Evolutionary conservation across 2,113 vertebrate species (phyloP), one percentile per base, ranked within the genome.

Genomic region (Mustela lutreola): DNA sequence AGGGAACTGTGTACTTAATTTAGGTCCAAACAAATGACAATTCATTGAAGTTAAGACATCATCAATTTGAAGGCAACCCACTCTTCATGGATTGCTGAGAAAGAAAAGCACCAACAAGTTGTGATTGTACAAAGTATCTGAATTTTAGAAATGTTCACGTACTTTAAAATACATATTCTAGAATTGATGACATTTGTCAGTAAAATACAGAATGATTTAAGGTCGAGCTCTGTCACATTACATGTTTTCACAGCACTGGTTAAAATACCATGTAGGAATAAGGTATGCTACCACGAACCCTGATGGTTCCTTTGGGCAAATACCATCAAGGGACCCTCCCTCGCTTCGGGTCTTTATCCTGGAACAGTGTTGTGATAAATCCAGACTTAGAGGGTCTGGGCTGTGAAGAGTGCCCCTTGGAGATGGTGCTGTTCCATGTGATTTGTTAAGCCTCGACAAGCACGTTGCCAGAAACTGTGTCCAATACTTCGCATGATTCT

Each of bases 1-100:
- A 58, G 15, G 94, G 76, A 96, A 56, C 39, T 42, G 6, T 96
- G 73, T 58, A 96, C 39, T 88, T 96, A 36, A 75, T 91, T 75
- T 81, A 83, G 53, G 75, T 84, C 67, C 94, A 96, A 81, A 79
- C 85, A 79, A 60, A 85, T 75, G 50, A 58, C 45, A 94, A 91
- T 58, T 93, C 39, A 79, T 11, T 63, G 58, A 71, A n/a, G 22
- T 76, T 82, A 63, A 81, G 76, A 76, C 11, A 18, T 5, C 6
- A 2, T 42, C 63, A 24, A 0, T 90, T 48, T 76, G 81, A 67
- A 94, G 80, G 19, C 50, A 39, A 11, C 22, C 7, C 2, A 1
- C 45, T 26, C 0, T 45, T 92, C 50, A 50, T n/a, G 11, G 48
- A 62, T 18, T 60, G 71, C 70, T 65, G 16, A 85, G 31, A 71